Evolutionary conservation across 2,113 vertebrate species (phyloP).

Genomic region (Epinephelus fuscoguttatus): DNA sequence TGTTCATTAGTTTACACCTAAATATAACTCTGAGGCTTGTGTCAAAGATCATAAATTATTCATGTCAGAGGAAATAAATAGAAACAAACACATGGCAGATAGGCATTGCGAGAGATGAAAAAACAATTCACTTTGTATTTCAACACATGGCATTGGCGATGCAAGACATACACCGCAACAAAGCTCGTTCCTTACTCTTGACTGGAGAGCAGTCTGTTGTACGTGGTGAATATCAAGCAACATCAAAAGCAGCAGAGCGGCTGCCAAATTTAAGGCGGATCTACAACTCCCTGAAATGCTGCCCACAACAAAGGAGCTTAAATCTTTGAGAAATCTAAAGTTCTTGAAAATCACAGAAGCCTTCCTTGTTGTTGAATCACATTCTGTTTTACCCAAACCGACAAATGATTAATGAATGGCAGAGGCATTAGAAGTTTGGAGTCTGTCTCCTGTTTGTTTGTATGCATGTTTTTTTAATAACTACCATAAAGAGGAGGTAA

Average conservation of each 20-base stretch:
- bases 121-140: constrained; percentile 32
- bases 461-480: not conserved
- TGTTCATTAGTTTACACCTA: constrained; percentile 63
- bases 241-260: constrained; percentile 23
- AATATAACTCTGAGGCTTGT: constrained; percentile 36
- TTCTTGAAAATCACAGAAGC: constrained; percentile 24
- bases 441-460: not conserved
- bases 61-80: constrained; percentile 49
- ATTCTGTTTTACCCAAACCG: not conserved
- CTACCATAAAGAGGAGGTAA: not conserved
- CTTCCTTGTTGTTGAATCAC: not conserved
- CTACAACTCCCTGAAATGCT: constrained; percentile 23
- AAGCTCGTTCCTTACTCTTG: constrained; percentile 24
- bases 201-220: constrained; percentile 29
- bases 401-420: constrained; percentile 3
- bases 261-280: constrained; percentile 44
- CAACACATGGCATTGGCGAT: constrained; percentile 26
- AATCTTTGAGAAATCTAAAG: constrained; percentile 19
- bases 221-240: constrained; percentile 40
- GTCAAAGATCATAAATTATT: constrained; percentile 56
- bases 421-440: not conserved
- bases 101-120: constrained; percentile 41
- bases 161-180: constrained; percentile 19
- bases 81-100: constrained; percentile 52
- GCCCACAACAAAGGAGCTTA: constrained; percentile 45